phyloP scores from a whole-genome alignment of 1,140 invertebrate species.

The Temnothorax nylanderi region DNA sequence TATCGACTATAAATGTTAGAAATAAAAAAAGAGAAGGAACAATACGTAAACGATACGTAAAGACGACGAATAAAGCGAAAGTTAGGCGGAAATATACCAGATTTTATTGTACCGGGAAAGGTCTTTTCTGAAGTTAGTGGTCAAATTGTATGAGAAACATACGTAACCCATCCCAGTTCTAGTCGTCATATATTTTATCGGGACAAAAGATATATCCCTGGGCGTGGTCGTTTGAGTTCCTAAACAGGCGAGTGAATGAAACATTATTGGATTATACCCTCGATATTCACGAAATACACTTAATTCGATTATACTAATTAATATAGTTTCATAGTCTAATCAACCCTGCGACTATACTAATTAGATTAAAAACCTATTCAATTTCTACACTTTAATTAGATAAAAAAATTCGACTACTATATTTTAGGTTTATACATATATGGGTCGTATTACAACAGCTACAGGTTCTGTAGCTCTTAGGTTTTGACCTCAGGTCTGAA shows the following conservation, averaged over 20 bases:
- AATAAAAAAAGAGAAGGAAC: background rate
- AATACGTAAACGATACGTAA: background rate
- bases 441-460: background rate
- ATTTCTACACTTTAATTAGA: background rate
- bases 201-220: slow-evolving; percentile 43
- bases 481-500: background rate
- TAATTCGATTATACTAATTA: slow-evolving; percentile 66
- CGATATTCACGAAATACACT: slow-evolving; percentile 41
- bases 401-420: background rate
- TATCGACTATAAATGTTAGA: background rate
- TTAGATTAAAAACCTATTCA: background rate
- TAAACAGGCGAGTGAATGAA: slow-evolving; percentile 1
- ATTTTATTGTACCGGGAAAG: background rate
- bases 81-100: background rate
- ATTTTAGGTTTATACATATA: background rate
- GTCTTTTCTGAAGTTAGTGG: background rate
- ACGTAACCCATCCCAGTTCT: background rate
- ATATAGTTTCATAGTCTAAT: background rate
- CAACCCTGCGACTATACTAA: background rate
- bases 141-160: background rate
- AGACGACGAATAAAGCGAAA: background rate
- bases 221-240: slow-evolving; percentile 23
- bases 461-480: background rate
- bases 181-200: slow-evolving; percentile 11
- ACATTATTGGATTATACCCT: slow-evolving; percentile 48